Conservation (phyloP, 2,113 vertebrate species). For the Maccullochella peelii region DNA sequence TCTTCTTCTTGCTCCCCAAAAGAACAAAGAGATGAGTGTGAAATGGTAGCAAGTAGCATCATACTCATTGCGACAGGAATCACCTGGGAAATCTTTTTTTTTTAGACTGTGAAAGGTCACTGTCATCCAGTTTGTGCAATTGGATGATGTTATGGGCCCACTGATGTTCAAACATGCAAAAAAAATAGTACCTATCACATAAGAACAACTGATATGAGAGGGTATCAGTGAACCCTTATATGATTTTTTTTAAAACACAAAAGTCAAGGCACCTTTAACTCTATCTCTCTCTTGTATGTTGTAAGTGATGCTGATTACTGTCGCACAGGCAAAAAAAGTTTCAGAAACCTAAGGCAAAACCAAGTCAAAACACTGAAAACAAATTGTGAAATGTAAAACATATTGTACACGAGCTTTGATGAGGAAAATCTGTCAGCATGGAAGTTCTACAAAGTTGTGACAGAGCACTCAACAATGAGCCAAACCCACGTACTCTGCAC, state of each 20-base stretch:
- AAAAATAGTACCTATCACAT: background rate
- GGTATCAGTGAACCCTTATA: background rate
- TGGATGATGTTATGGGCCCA: too few species aligned
- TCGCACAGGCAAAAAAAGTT: background rate
- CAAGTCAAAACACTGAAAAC: slow-evolving; percentile 9
- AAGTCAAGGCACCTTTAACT: background rate
- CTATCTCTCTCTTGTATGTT: background rate
- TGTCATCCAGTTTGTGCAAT: too few species aligned
- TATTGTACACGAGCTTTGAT: slow-evolving; percentile 19
- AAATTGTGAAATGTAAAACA: slow-evolving; percentile 27
- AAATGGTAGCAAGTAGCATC: background rate
- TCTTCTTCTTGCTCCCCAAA: background rate
- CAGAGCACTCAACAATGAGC: background rate
- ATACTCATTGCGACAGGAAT: background rate
- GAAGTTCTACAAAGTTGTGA: slow-evolving; percentile 18
- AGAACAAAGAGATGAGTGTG: background rate
- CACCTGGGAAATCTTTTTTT: too few species aligned
- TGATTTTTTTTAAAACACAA: background rate
- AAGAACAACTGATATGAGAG: background rate
- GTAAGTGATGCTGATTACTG: background rate
- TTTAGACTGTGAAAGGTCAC: too few species aligned
- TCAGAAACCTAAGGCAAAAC: background rate
- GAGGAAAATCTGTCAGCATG: slow-evolving; percentile 10
- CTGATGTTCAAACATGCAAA: background rate
- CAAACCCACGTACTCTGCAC: background rate